Percentiles rank a stretch among this genome's conserved stretches.
phyloP scores from a whole-genome alignment of 2,797 vertebrate genomes.

The Clarias laeviceps region DNA sequence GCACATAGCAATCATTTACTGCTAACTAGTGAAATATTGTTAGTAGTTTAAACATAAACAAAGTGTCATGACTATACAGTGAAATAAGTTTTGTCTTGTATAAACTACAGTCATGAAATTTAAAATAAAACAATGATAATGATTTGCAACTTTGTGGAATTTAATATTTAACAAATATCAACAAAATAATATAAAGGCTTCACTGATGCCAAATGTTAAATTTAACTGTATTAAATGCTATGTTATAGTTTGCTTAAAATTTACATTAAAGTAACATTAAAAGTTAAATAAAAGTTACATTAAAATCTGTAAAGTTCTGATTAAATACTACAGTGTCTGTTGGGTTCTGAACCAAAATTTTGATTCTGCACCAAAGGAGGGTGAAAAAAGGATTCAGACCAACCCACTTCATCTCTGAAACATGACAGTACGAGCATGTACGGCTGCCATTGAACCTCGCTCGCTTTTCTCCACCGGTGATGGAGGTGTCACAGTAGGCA shows the following conservation, averaged over 20 bases:
- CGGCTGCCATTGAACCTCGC: neutral
- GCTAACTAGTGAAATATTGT: neutral
- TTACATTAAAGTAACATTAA: no score
- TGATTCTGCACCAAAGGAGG: neutral
- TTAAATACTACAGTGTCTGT: neutral
- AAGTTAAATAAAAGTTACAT: no score
- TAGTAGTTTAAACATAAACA: neutral
- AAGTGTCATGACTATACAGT: neutral
- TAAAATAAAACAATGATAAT: neutral
- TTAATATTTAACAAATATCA: neutral
- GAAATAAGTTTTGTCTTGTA: neutral
- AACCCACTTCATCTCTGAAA: conserved; percentile 16
- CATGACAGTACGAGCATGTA: neutral
- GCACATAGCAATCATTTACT: neutral
- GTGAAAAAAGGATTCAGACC: conserved; percentile 10
- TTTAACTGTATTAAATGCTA: neutral
- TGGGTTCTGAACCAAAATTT: neutral
- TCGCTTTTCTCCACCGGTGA: neutral
- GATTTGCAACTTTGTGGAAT: neutral
- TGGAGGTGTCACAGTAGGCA: neutral
- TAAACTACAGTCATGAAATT: neutral
- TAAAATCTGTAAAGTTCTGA: neutral
- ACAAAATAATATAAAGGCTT: neutral
- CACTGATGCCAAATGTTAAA: neutral
- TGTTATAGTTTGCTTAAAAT: neutral